Conservation (phyloP, 2,113 vertebrate species). For the Dermatemys mawii region DNA sequence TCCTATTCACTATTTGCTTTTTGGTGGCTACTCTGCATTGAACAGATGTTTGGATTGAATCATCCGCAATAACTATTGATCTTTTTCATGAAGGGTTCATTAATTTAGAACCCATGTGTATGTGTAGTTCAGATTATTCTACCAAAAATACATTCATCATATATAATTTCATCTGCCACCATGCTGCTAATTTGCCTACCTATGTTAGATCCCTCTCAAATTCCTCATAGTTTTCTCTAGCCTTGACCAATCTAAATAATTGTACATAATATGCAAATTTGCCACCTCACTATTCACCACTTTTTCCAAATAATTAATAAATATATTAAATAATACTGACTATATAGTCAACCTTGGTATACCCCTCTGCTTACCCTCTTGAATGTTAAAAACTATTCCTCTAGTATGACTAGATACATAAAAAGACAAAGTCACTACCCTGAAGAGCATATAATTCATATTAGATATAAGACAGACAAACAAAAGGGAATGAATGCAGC, state of each 20-base stretch:
- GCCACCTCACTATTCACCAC: too few relatives aligned
- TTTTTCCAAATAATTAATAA: too few relatives aligned
- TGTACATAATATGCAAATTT: too few relatives aligned
- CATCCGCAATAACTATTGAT: neutral
- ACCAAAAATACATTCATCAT: neutral
- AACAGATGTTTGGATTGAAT: neutral
- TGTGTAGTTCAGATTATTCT: neutral
- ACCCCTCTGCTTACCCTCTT: neutral
- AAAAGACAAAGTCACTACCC: neutral
- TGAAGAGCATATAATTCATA: too few relatives aligned
- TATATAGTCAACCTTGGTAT: too few relatives aligned
- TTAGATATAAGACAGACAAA: neutral
- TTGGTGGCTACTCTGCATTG: neutral
- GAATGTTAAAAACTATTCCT: neutral
- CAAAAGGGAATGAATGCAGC: neutral
- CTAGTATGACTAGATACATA: neutral
- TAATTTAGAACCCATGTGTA: neutral
- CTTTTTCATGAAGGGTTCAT: neutral
- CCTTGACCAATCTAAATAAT: too few relatives aligned
- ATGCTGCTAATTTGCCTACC: neutral
- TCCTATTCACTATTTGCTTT: neutral
- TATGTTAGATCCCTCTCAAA: neutral
- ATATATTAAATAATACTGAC: too few relatives aligned
- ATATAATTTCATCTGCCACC: neutral
- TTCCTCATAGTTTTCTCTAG: too few relatives aligned